Base-by-base conservation (phyloP, 2,888 invertebrate species). In the Rhimphoctona megacephalus region DNA sequence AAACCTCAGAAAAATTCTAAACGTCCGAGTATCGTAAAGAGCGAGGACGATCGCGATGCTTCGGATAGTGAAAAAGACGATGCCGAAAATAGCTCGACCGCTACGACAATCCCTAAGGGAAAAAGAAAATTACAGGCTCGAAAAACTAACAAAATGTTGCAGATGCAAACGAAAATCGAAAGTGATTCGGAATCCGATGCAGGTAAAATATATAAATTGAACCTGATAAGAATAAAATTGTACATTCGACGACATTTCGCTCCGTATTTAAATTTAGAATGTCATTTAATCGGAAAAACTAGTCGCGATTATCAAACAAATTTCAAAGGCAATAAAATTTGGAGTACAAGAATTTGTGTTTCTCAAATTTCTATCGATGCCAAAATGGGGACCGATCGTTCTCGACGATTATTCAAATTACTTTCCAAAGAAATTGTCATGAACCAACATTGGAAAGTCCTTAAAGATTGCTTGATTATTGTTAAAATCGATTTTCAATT, bases 111-210 rank as follows among this genome's bases (percentile, higher is more conserved):
- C 17, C 85, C 89, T 9, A 94, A 93, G 85, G 93, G 94, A 78
- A 94, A 92, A 84, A 90, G 91, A 87, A 94, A 92, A 89, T 73
- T 91, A 69, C 93, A 90, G 88, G 89, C 92, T 0, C 89, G 93
- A n/a, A 94, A 93, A 88, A 92, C 92, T 49, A 93, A 91, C 86
- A 94, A 94, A 88, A 88, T 92, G 22, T 78, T 93, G 19, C 94
- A 92, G 79, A 88, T 92, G 83, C 93, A 92, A 85, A 85, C 92
- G 8, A 95, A 96, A 90, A 94, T 95, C 0, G 95, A 95, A 89
- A 96, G 96, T 0, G 97, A 97, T 90, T 96, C 96, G 0, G 97
- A 97, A 90, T 96, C 97, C 0, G 97, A 97, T 81, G 95, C 95
- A n/a, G 96, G 94, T 94, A 90, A 81, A 8, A 1, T 9, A 39